Evolutionary conservation across 1,140 invertebrate species (phyloP).

Genomic region (Capitella teleta): DNA sequence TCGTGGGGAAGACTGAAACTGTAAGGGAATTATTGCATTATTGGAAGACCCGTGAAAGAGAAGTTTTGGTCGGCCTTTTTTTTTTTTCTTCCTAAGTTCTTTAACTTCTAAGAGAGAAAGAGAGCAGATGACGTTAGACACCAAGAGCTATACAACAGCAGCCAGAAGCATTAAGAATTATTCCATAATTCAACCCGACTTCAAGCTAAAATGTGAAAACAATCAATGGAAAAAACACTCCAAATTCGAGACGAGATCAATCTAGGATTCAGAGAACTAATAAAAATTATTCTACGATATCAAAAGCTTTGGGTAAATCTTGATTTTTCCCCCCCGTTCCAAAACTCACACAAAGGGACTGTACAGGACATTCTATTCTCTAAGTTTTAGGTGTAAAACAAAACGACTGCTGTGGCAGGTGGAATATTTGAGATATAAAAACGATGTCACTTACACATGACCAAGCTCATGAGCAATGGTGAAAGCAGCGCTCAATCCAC

Average conservation of each 20-base stretch:
- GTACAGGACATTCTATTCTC: too few species aligned
- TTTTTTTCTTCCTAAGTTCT: not conserved
- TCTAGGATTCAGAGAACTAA: not conserved
- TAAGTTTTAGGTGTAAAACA: too few species aligned
- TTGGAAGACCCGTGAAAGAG: not conserved
- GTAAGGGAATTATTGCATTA: constrained; percentile 7
- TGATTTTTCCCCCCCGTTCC: too few species aligned
- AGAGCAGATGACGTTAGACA: not conserved
- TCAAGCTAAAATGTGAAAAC: too few species aligned
- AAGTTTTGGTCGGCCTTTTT: not conserved
- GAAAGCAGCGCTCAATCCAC: constrained; percentile 76
- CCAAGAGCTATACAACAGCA: not conserved
- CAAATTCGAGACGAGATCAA: not conserved
- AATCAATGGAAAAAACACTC: not conserved
- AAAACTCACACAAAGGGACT: not conserved
- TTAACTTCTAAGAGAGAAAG: not conserved
- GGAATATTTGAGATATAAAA: not conserved
- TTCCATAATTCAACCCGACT: too few species aligned
- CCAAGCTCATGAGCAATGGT: constrained; percentile 86
- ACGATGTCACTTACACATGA: constrained; percentile 67
- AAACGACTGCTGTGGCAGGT: too few species aligned
- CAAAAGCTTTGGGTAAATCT: too few species aligned
- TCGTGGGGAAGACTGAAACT: constrained; percentile 85
- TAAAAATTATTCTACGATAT: not conserved
- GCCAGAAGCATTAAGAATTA: too few species aligned